These are phyloP conservation scores for Bombus balteatus DNA, from an alignment of 1,140 invertebrate species.

Conservation along the genomic window DNA sequence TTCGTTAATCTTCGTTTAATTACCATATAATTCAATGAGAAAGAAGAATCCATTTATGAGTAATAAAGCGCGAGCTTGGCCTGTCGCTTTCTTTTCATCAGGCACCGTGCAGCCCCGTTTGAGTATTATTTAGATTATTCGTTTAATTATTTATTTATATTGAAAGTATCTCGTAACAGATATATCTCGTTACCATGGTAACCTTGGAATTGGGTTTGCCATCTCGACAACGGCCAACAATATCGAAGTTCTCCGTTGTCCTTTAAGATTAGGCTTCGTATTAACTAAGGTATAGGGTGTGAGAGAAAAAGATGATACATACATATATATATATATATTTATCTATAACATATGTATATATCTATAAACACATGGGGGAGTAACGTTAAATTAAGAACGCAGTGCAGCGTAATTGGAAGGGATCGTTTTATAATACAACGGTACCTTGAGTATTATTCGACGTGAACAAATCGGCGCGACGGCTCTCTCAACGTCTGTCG, in stretches of 20 bases:
- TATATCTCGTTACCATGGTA: slow-evolving; percentile 70
- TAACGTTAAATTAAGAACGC: slow-evolving; percentile 57
- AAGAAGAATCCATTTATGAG: slow-evolving; percentile 26
- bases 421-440: slow-evolving; percentile 33
- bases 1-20: slow-evolving; percentile 8
- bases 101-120: slow-evolving; percentile 37
- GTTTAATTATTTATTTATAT: slow-evolving; percentile 25
- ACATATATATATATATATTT: slow-evolving; percentile 19
- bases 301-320: slow-evolving; percentile 26
- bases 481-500: background rate
- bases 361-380: slow-evolving; percentile 41
- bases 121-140: slow-evolving; percentile 57
- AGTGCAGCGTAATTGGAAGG: slow-evolving; percentile 12
- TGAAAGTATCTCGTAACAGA: slow-evolving; percentile 36
- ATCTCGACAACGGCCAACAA: slow-evolving; percentile 40
- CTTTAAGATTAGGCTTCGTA: slow-evolving; percentile 46
- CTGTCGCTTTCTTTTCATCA: slow-evolving; percentile 16
- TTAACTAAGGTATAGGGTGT: slow-evolving; percentile 55
- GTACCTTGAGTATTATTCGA: slow-evolving; percentile 54
- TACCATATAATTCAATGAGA: background rate
- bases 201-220: slow-evolving; percentile 62
- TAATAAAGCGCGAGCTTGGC: slow-evolving; percentile 1
- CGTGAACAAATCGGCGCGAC: slow-evolving; percentile 33
- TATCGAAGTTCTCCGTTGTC: slow-evolving; percentile 13
- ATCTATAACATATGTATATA: slow-evolving; percentile 30